phyloP scores from a whole-genome alignment of 2,888 invertebrate species.

The Conops quadrifasciatus region DNA sequence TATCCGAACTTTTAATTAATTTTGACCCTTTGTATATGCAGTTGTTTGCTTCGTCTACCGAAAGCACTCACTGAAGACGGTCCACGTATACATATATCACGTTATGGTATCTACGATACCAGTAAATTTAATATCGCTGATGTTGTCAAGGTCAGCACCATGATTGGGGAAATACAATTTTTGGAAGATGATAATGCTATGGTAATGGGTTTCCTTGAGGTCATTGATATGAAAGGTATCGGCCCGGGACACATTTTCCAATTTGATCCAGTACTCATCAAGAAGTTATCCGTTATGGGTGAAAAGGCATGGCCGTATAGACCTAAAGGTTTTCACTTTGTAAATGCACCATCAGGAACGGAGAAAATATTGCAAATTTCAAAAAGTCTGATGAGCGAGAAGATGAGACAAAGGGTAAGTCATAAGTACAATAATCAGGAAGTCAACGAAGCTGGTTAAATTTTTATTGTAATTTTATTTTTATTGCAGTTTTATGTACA shows the following conservation, averaged over 20 bases:
- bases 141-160: slow-evolving; percentile 69
- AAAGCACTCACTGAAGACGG: slow-evolving; percentile 64
- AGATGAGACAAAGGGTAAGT: slow-evolving; percentile 72
- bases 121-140: slow-evolving; percentile 66
- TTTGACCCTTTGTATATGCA: slow-evolving; percentile 38
- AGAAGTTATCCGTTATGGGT: slow-evolving; percentile 69
- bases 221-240: slow-evolving; percentile 70
- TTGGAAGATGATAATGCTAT: slow-evolving; percentile 72
- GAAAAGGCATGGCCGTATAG: slow-evolving; percentile 73
- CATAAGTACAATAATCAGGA: slow-evolving; percentile 32
- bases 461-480: not conserved
- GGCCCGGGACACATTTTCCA: slow-evolving; percentile 69
- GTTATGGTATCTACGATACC: slow-evolving; percentile 68
- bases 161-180: slow-evolving; percentile 71
- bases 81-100: slow-evolving; percentile 67
- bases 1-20: not conserved
- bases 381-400: slow-evolving; percentile 71
- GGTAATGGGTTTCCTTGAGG: slow-evolving; percentile 68
- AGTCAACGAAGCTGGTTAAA: not conserved
- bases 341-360: slow-evolving; percentile 71
- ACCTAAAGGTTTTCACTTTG: slow-evolving; percentile 70
- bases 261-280: slow-evolving; percentile 71
- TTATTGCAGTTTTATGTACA: slow-evolving; percentile 58
- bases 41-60: slow-evolving; percentile 59
- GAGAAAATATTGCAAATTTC: slow-evolving; percentile 70